Conservation (phyloP, 2,797 vertebrate genomes). For the Leptodactylus fallax region DNA sequence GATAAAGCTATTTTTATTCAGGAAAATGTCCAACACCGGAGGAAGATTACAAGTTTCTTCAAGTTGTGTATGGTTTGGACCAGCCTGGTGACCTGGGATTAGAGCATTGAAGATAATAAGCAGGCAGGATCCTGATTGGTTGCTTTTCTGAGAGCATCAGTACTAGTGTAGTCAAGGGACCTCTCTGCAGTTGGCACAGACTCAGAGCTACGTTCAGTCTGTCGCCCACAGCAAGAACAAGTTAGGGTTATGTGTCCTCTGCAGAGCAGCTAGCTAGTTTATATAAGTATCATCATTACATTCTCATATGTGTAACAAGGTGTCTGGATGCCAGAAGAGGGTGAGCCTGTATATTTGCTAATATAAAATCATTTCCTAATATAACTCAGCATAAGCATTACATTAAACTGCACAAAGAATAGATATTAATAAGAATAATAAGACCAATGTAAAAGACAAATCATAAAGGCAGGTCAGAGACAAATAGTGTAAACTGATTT, state of each 20-base stretch:
- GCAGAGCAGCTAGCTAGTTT: neutral
- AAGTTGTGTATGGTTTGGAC: slow-evolving; percentile 44
- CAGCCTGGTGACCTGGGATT: slow-evolving; percentile 26
- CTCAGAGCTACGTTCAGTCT: slow-evolving; percentile 6
- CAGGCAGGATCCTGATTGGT: slow-evolving; percentile 36
- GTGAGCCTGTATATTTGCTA: neutral
- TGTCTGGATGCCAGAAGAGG: neutral
- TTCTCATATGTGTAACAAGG: slow-evolving; percentile 5
- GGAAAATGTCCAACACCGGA: neutral
- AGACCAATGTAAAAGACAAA: neutral
- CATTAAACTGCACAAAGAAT: neutral
- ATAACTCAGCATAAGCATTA: neutral
- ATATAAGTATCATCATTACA: neutral
- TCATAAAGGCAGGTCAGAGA: neutral
- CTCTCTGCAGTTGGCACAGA: slow-evolving; percentile 25
- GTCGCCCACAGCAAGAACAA: slow-evolving; percentile 11
- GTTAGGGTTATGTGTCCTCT: slow-evolving; percentile 18
- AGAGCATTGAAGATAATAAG: slow-evolving; percentile 12
- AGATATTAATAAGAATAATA: neutral
- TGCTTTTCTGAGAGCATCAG: slow-evolving; percentile 36
- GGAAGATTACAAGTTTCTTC: neutral
- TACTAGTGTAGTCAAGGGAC: slow-evolving; percentile 40
- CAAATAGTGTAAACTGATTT: neutral
- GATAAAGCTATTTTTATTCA: slow-evolving; percentile 48
- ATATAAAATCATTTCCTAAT: neutral